phyloP scores from a whole-genome alignment of 1,140 invertebrate genomes.

The Gryon sp. region DNA sequence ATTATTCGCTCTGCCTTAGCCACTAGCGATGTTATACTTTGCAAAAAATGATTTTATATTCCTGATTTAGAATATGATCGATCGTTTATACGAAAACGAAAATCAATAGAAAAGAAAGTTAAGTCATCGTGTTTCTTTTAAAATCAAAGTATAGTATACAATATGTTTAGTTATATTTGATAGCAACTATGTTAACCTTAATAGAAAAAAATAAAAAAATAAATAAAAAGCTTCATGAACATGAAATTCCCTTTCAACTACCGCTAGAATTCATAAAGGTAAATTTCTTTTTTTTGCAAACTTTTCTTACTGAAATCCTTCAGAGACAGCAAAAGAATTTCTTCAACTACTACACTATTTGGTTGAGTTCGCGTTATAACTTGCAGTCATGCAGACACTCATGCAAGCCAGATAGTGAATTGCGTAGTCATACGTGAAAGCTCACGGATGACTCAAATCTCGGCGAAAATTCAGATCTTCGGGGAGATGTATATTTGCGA shows the following conservation, averaged over 20 bases:
- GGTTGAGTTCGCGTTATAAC: slow-evolving; percentile 43
- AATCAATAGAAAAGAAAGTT: no score
- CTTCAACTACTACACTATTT: slow-evolving; percentile 22
- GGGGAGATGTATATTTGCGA: slow-evolving; percentile 58
- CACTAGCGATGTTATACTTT: slow-evolving; percentile 8
- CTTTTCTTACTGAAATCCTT: slow-evolving; percentile 13
- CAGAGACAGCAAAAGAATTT: slow-evolving; percentile 11
- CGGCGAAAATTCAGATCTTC: slow-evolving; percentile 71
- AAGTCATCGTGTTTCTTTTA: no score
- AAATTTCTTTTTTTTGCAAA: slow-evolving; percentile 18
- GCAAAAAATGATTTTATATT: slow-evolving; percentile 6
- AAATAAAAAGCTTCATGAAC: neutral
- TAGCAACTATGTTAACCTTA: no score
- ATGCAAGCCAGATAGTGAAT: slow-evolving; percentile 70
- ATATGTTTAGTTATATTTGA: no score
- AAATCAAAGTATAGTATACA: no score
- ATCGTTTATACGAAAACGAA: no score
- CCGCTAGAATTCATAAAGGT: slow-evolving; percentile 1
- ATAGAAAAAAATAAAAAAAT: no score
- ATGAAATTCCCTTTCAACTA: slow-evolving; percentile 9
- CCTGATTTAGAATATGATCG: neutral
- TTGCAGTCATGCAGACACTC: slow-evolving; percentile 57
- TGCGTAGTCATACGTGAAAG: slow-evolving; percentile 76
- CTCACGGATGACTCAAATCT: slow-evolving; percentile 60
- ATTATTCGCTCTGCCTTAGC: slow-evolving; percentile 23